phyloP scores from a whole-genome alignment of 1,140 invertebrate species.

The Diabrotica virgifera region DNA sequence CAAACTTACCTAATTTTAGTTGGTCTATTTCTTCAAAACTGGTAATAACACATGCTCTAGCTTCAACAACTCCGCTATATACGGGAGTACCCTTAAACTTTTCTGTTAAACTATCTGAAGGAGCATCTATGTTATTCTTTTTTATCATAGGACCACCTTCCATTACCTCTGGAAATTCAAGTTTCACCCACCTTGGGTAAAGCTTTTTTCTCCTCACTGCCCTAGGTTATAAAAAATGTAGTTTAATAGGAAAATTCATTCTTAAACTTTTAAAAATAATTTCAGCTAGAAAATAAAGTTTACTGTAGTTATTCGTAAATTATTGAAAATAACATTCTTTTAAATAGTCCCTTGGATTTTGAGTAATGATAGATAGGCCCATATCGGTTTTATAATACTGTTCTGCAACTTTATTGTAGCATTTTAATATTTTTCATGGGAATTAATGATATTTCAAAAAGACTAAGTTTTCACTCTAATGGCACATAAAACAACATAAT shows the following conservation, averaged over 20 bases:
- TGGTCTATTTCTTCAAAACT: slow-evolving; percentile 47
- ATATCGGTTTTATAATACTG: too few species aligned
- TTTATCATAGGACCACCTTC: slow-evolving; percentile 54
- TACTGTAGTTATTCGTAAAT: too few species aligned
- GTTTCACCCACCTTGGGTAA: slow-evolving; percentile 54
- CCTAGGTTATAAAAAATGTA: slow-evolving; percentile 47
- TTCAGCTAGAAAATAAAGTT: too few species aligned
- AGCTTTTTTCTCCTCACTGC: slow-evolving; percentile 61
- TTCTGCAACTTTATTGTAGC: too few species aligned
- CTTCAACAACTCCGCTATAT: slow-evolving; percentile 62
- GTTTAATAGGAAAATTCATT: neutral
- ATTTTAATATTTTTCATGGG: too few species aligned
- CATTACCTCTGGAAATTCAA: slow-evolving; percentile 64
- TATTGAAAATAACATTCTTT: too few species aligned
- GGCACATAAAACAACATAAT: too few species aligned
- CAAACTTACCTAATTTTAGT: slow-evolving; percentile 35
- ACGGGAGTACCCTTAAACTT: slow-evolving; percentile 66
- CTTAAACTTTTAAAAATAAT: too few species aligned
- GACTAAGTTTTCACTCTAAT: too few species aligned
- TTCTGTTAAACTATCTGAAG: slow-evolving; percentile 36
- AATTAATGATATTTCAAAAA: too few species aligned
- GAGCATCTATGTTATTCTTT: slow-evolving; percentile 32
- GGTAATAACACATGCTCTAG: slow-evolving; percentile 67
- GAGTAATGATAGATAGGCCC: too few species aligned
- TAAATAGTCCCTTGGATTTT: too few species aligned